A percentile compares a stretch with the other conserved stretches of the same genome.
phyloP scores from a whole-genome alignment of 2,113 vertebrate species.

The Panthera tigris region DNA sequence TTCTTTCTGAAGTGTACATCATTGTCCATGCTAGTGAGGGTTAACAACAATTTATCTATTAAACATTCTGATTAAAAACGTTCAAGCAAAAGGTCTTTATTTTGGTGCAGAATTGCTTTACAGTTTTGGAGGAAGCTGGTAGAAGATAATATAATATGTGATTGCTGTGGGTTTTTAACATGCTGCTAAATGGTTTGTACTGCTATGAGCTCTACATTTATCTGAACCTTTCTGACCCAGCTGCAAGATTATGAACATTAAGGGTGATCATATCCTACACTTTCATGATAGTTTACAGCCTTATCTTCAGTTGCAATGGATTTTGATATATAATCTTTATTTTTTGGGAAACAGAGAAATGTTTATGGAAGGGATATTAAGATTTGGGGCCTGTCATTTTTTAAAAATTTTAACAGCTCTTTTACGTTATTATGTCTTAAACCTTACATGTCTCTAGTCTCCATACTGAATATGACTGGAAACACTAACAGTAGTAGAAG shows the following conservation, averaged over 20 bases:
- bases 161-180: background rate
- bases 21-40: background rate
- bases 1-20: background rate
- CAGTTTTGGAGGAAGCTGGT: background rate
- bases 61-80: conserved; percentile 18
- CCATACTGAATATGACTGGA: background rate
- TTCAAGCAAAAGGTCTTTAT: background rate
- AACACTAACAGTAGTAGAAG: background rate
- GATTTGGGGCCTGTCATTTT: background rate
- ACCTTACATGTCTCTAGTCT: background rate
- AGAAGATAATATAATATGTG: background rate
- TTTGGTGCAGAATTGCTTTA: background rate
- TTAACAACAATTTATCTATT: conserved; percentile 6
- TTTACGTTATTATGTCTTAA: conserved; percentile 1
- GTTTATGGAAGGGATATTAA: conserved; percentile 6
- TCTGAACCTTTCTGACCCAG: background rate
- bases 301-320: conserved; percentile 14
- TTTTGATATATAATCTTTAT: conserved; percentile 37
- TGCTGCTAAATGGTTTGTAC: background rate
- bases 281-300: conserved; percentile 41
- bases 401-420: background rate
- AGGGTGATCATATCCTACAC: background rate
- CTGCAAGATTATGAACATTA: background rate
- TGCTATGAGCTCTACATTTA: background rate
- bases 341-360: conserved; percentile 7